These are phyloP conservation scores for Xanthorhoe designata DNA, from an alignment of 2,888 invertebrate species.

Conservation along the genomic window DNA sequence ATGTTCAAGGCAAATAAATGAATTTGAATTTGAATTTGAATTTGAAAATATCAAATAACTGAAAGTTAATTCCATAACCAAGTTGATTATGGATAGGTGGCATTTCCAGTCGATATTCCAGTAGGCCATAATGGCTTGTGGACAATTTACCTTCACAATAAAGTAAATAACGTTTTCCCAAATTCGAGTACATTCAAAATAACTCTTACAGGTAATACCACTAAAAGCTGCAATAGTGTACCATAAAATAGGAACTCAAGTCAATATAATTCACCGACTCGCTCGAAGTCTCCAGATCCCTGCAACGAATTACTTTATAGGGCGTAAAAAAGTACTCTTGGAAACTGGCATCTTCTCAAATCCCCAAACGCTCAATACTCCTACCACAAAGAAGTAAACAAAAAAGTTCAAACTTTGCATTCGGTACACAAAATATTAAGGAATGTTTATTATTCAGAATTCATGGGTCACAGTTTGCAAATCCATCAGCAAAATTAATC, in stretches of 20 bases:
- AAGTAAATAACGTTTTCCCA: background rate
- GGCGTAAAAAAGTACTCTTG: constrained; percentile 4
- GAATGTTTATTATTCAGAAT: background rate
- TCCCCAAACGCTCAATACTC: background rate
- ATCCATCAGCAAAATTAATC: background rate
- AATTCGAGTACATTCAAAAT: background rate
- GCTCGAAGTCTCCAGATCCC: constrained; percentile 19
- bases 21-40: too few species aligned
- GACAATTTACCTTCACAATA: background rate
- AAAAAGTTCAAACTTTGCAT: background rate
- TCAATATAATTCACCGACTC: constrained; percentile 12
- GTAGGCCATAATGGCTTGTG: background rate
- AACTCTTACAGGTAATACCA: background rate
- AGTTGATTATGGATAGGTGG: too few species aligned
- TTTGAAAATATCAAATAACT: too few species aligned
- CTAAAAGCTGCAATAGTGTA: constrained; percentile 8
- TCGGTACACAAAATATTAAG: background rate
- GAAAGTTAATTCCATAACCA: too few species aligned
- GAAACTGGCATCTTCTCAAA: background rate
- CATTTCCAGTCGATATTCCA: background rate
- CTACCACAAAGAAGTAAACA: background rate
- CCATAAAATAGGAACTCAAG: constrained; percentile 10
- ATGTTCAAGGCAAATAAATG: too few species aligned
- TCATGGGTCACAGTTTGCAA: background rate
- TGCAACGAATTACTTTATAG: constrained; percentile 3